Evolutionary conservation across 2,797 vertebrate species (phyloP).

Genomic region (Takifugu ocellatus): DNA sequence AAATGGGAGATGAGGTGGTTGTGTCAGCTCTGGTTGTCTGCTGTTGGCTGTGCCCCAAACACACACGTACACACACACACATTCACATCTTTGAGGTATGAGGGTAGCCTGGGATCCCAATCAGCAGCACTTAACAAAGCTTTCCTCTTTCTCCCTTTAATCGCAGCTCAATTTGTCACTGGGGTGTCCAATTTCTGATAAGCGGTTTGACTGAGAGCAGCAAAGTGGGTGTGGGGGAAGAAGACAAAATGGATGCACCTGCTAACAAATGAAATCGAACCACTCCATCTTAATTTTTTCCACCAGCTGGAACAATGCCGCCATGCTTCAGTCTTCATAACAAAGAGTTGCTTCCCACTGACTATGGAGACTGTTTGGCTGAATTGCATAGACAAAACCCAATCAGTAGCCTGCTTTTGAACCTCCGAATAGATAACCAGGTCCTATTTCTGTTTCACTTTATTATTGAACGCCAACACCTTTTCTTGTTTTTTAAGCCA

Average conservation of each 20-base stretch:
- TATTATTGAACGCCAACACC: too few relatives aligned
- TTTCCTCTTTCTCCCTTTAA: conserved; percentile 73
- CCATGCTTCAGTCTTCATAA: conserved; percentile 52
- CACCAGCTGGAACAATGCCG: conserved; percentile 70
- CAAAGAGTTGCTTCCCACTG: conserved; percentile 58
- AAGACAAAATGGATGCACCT: conserved; percentile 80
- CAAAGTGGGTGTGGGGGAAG: conserved; percentile 55
- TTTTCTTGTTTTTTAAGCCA: too few relatives aligned
- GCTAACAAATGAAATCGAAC: conserved; percentile 80
- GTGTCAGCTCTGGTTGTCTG: conserved; percentile 40
- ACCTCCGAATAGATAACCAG: conserved; percentile 14
- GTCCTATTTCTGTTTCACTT: conserved; percentile 14
- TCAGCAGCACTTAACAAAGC: conserved; percentile 75
- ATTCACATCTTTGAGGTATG: conserved; percentile 49
- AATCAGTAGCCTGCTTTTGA: conserved; percentile 25
- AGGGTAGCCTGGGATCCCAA: conserved; percentile 70
- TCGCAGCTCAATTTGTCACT: conserved; percentile 78
- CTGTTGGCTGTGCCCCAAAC: conserved; percentile 60
- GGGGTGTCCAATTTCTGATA: conserved; percentile 79
- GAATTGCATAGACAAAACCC: conserved; percentile 34
- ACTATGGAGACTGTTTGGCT: conserved; percentile 32
- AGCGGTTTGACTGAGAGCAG: conserved; percentile 66
- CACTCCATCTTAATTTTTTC: conserved; percentile 72
- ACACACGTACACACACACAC: conserved; percentile 29
- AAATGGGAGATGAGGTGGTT: conserved; percentile 56